These are phyloP conservation scores for Vulpes vulpes DNA, from an alignment of 2,113 vertebrate species.

Conservation along the genomic window DNA sequence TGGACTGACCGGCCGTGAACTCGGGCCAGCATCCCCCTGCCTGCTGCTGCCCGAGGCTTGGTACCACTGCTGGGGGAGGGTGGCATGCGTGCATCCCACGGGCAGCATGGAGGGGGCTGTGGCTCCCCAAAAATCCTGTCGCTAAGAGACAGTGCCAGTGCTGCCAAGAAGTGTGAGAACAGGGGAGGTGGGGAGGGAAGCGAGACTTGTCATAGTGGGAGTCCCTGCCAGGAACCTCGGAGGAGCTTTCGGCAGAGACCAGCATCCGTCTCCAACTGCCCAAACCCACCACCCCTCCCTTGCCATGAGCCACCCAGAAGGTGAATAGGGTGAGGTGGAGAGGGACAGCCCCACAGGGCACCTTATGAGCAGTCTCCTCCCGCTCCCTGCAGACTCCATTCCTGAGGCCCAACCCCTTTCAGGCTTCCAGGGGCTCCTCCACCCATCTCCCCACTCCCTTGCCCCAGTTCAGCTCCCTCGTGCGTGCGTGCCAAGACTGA, in stretches of 20 bases:
- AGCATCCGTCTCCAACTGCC: neutral
- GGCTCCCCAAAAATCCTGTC: constrained; percentile 81
- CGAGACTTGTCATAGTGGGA: constrained; percentile 65
- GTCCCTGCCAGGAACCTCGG: constrained; percentile 48
- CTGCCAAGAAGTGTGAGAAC: constrained; percentile 82
- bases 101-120: constrained; percentile 72
- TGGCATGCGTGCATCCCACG: constrained; percentile 68
- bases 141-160: constrained; percentile 81
- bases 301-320: neutral
- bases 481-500: constrained; percentile 74
- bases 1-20: constrained; percentile 47
- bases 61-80: constrained; percentile 73
- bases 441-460: constrained; percentile 44
- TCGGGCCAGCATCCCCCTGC: constrained; percentile 55
- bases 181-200: constrained; percentile 62
- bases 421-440: neutral
- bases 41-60: constrained; percentile 68
- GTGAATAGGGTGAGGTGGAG: neutral
- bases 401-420: neutral
- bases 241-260: neutral
- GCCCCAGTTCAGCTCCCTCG: constrained; percentile 60
- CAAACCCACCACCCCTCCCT: constrained; percentile 17
- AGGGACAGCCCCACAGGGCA: neutral
- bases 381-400: neutral
- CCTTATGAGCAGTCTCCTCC: constrained; percentile 33